Evolutionary conservation across 2,113 vertebrate species (phyloP).

Genomic region (Sitta europaea): DNA sequence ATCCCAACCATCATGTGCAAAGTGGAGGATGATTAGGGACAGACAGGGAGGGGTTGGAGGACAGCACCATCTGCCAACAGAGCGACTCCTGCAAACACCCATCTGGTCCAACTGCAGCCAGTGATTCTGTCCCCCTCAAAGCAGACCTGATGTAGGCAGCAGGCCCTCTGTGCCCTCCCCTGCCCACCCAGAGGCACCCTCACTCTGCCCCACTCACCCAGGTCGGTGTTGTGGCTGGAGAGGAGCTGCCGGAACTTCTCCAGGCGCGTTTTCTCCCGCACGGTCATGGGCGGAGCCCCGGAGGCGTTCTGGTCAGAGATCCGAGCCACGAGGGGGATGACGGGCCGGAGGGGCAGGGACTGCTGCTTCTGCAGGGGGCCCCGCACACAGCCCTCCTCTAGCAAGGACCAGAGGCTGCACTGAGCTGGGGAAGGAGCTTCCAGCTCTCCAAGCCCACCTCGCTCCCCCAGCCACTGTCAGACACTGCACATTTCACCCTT

Average conservation of each 20-base stretch:
- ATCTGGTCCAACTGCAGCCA: background rate
- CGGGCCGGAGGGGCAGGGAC: constrained; percentile 87
- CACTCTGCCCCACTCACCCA: constrained; percentile 75
- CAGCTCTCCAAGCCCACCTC: background rate
- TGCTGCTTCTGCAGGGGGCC: constrained; percentile 89
- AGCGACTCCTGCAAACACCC: background rate
- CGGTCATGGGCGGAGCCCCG: constrained; percentile 90
- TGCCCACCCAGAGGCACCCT: background rate
- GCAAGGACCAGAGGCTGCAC: background rate
- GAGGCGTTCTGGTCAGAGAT: constrained; percentile 98
- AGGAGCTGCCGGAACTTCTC: constrained; percentile 95
- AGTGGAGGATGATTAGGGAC: background rate
- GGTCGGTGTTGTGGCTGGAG: constrained; percentile 88
- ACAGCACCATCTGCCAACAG: background rate
- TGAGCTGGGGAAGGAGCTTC: background rate
- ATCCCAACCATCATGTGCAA: background rate
- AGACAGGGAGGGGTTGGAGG: background rate
- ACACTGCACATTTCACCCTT: background rate
- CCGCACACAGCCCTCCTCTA: constrained; percentile 73
- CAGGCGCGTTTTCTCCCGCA: constrained; percentile 91
- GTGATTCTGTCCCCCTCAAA: background rate
- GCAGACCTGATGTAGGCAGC: background rate
- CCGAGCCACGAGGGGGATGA: constrained; percentile 93
- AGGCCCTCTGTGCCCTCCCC: background rate
- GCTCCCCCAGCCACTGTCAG: background rate